Evolutionary conservation across 30 jellyfish, hydroid and myxozoan genomes (phyloP).

Genomic region (Catostylus mosaicus): DNA sequence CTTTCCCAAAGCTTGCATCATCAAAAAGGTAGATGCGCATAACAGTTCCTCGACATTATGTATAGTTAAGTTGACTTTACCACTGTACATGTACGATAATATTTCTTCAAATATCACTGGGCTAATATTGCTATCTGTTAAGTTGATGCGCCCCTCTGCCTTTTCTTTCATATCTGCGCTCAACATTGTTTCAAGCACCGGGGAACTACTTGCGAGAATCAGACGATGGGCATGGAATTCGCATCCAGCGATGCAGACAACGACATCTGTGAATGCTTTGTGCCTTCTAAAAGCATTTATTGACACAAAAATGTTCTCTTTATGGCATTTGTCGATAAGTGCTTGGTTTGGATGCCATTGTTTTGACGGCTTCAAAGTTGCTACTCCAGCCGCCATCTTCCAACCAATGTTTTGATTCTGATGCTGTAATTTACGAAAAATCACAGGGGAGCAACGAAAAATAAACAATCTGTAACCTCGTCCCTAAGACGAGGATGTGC

Average conservation of each 20-base stretch:
- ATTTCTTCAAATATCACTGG: constrained; percentile 58
- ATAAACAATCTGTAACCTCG: background rate
- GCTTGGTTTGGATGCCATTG: constrained; percentile 23
- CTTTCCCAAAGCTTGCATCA: constrained; percentile 65
- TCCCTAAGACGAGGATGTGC: background rate
- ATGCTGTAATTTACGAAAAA: background rate
- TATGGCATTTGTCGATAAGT: constrained; percentile 45
- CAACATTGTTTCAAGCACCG: constrained; percentile 88
- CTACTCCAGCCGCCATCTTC: constrained; percentile 35
- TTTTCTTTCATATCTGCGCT: constrained; percentile 83
- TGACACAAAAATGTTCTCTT: constrained; percentile 38
- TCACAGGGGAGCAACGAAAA: background rate
- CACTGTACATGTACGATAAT: constrained; percentile 82
- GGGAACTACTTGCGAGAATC: constrained; percentile 87
- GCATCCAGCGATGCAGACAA: constrained; percentile 19
- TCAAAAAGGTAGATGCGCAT: constrained; percentile 63
- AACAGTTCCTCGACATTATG: constrained; percentile 78
- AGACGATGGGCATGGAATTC: constrained; percentile 79
- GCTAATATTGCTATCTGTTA: constrained; percentile 57
- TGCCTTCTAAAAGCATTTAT: constrained; percentile 28
- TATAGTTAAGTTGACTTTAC: constrained; percentile 50
- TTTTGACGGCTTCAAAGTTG: constrained; percentile 24
- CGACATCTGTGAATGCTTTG: constrained; percentile 80
- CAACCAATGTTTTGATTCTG: constrained; percentile 25
- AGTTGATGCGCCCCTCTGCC: constrained; percentile 73